These are phyloP conservation scores for Porphyrio hochstetteri DNA, from an alignment of 2,113 vertebrate genomes.

Conservation along the genomic window DNA sequence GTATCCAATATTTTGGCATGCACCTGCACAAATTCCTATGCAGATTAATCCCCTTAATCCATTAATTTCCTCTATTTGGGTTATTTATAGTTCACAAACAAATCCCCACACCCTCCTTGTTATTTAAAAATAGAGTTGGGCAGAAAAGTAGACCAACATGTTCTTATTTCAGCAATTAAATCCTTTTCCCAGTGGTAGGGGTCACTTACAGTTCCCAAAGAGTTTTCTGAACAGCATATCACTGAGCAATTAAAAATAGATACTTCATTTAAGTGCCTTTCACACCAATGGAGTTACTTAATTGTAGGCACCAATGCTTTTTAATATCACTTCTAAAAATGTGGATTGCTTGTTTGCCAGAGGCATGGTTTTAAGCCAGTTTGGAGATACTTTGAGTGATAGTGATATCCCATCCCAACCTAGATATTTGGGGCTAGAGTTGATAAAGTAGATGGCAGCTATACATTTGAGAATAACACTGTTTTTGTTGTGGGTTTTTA, in stretches of 20 bases:
- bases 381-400: neutral
- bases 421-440: neutral
- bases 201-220: neutral
- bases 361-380: neutral
- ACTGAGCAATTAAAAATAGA: neutral
- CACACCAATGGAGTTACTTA: neutral
- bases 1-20: neutral
- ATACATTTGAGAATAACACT: neutral
- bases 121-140: neutral
- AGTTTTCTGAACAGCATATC: neutral
- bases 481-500: no score
- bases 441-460: neutral
- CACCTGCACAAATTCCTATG: neutral
- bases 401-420: neutral
- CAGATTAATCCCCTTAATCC: neutral
- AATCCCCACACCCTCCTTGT: neutral
- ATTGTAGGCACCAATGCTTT: neutral
- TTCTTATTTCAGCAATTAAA: neutral
- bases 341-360: neutral
- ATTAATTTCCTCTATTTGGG: neutral
- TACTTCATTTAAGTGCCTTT: neutral
- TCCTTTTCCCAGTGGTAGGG: neutral
- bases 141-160: neutral
- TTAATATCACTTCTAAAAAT: neutral
- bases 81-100: neutral